Evolutionary conservation across 2,888 invertebrate species (phyloP).

Genomic region (Polydrusus cervinus): DNA sequence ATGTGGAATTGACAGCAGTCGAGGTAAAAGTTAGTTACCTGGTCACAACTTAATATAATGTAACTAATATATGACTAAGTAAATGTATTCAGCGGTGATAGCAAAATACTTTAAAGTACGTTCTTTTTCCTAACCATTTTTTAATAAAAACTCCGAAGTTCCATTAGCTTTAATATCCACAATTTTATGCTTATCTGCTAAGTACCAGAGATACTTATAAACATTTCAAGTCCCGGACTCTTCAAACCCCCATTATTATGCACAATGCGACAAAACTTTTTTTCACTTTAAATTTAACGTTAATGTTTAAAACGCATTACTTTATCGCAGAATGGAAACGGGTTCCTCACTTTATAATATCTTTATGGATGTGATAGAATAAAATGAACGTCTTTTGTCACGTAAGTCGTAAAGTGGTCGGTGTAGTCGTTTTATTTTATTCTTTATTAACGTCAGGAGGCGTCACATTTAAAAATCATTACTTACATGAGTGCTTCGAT

Average conservation of each 20-base stretch:
- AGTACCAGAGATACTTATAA: slow-evolving; percentile 20
- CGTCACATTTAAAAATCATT: slow-evolving; percentile 6
- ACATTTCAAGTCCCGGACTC: slow-evolving; percentile 17
- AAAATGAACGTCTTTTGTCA: slow-evolving; percentile 58
- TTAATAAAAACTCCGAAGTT: not conserved
- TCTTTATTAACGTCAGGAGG: slow-evolving; percentile 1
- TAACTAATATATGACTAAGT: too few species aligned
- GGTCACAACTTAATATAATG: too few species aligned
- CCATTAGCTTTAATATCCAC: slow-evolving; percentile 28
- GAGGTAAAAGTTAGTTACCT: too few species aligned
- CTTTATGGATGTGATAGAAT: slow-evolving; percentile 56
- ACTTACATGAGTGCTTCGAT: not conserved
- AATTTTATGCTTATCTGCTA: slow-evolving; percentile 22
- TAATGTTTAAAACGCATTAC: slow-evolving; percentile 53
- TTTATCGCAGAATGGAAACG: slow-evolving; percentile 50
- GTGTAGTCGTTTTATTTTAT: slow-evolving; percentile 26
- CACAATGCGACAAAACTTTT: slow-evolving; percentile 29
- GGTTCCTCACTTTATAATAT: slow-evolving; percentile 55
- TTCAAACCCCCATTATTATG: slow-evolving; percentile 34
- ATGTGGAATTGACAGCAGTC: too few species aligned
- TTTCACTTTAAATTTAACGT: slow-evolving; percentile 41
- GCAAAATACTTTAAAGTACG: too few species aligned
- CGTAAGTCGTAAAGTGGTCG: slow-evolving; percentile 57
- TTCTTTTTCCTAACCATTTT: not conserved
- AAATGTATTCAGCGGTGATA: too few species aligned